Conservation (phyloP, 2,888 invertebrate species). For the Philopedon plagiatum region DNA sequence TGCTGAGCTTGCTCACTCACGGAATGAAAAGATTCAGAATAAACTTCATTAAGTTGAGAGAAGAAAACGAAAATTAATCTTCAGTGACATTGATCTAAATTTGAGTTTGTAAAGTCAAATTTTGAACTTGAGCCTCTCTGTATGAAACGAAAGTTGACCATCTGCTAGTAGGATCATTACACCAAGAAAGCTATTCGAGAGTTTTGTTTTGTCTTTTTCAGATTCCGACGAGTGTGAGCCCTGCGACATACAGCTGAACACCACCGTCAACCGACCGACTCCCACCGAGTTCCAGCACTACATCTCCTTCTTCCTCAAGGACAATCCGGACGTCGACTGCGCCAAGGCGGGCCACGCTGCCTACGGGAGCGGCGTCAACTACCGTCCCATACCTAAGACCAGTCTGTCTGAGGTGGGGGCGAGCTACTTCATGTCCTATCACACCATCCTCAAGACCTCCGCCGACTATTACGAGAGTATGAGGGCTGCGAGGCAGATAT, state of each 20-base stretch:
- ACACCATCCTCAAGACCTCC: slow-evolving; percentile 91
- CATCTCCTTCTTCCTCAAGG: slow-evolving; percentile 85
- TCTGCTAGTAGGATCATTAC: too few species aligned
- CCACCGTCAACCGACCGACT: slow-evolving; percentile 74
- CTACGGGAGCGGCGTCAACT: slow-evolving; percentile 82
- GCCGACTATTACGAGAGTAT: slow-evolving; percentile 92
- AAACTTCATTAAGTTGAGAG: too few species aligned
- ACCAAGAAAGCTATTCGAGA: too few species aligned
- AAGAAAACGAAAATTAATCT: too few species aligned
- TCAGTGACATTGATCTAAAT: too few species aligned
- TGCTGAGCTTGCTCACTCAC: too few species aligned
- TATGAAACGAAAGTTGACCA: too few species aligned
- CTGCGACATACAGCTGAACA: slow-evolving; percentile 72
- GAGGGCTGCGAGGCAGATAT: slow-evolving; percentile 83
- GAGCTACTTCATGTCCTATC: slow-evolving; percentile 95
- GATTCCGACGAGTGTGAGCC: slow-evolving; percentile 63
- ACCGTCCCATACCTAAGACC: slow-evolving; percentile 65
- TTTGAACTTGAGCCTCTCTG: too few species aligned
- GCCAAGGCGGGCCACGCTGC: slow-evolving; percentile 90
- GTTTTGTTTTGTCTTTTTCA: not conserved
- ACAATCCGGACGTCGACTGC: slow-evolving; percentile 83
- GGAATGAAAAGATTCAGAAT: too few species aligned
- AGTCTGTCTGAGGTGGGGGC: slow-evolving; percentile 75
- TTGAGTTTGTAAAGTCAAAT: too few species aligned
- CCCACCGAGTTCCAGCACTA: slow-evolving; percentile 78